phyloP scores from a whole-genome alignment of 2,888 invertebrate species.

The Hirtodrosophila alboralis region DNA sequence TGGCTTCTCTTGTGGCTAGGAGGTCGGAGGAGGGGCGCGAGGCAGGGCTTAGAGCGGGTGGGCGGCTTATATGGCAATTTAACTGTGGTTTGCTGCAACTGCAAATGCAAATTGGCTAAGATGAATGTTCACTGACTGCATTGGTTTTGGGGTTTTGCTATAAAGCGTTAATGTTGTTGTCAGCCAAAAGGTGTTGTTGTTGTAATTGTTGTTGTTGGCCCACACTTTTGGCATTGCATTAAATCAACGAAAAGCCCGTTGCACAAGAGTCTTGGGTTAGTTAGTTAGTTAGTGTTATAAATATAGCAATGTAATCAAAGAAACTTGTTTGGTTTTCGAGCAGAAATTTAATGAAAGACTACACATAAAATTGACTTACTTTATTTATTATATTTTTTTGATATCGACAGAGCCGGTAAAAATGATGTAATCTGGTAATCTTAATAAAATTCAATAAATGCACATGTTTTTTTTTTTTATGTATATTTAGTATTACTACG shows the following conservation, averaged over 20 bases:
- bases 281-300: background rate
- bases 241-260: conserved; percentile 30
- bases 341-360: too few species aligned
- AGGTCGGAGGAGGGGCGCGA: background rate
- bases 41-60: too few species aligned
- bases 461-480: too few species aligned
- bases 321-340: conserved; percentile 4
- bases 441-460: too few species aligned
- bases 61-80: conserved; percentile 52
- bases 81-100: conserved; percentile 21
- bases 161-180: background rate
- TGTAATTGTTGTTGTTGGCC: conserved; percentile 10
- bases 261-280: background rate
- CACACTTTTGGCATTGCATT: conserved; percentile 18
- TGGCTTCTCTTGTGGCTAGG: background rate
- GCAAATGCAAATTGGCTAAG: conserved; percentile 72
- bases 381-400: too few species aligned
- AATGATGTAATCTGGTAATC: too few species aligned
- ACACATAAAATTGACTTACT: too few species aligned
- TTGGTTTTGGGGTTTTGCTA: conserved; percentile 33
- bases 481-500: too few species aligned
- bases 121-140: conserved; percentile 45
- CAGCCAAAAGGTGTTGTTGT: conserved; percentile 7
- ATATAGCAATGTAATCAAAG: background rate
- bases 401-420: too few species aligned